phyloP scores from a whole-genome alignment of 2,888 invertebrate species.

The Thecophora atra region DNA sequence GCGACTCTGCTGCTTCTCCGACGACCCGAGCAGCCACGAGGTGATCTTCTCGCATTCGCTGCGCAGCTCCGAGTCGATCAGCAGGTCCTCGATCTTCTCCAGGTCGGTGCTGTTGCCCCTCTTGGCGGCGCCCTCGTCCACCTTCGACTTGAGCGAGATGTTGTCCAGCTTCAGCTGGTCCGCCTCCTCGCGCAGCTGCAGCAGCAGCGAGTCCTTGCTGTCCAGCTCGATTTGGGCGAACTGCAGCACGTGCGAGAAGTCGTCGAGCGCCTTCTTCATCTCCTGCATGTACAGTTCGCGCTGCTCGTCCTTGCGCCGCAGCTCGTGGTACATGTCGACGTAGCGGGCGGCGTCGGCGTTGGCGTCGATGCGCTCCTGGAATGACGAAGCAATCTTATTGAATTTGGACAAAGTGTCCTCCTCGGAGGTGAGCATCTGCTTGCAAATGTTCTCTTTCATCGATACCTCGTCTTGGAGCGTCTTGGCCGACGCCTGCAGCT shows the following conservation, averaged over 20 bases:
- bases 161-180: conserved; percentile 64
- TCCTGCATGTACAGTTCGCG: conserved; percentile 65
- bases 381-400: conserved; percentile 66
- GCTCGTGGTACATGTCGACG: conserved; percentile 62
- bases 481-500: conserved; percentile 58
- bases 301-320: conserved; percentile 63
- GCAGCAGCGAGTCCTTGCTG: conserved; percentile 61
- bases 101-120: conserved; percentile 59
- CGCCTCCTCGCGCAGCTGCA: conserved; percentile 61
- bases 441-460: conserved; percentile 63
- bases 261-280: conserved; percentile 65
- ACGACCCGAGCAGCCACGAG: conserved; percentile 57
- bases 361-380: conserved; percentile 65
- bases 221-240: conserved; percentile 64
- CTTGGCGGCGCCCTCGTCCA: conserved; percentile 52
- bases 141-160: conserved; percentile 62
- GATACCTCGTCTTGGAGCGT: conserved; percentile 64
- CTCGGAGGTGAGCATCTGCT: conserved; percentile 63
- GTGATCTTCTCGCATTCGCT: conserved; percentile 64
- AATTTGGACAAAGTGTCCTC: conserved; percentile 65
- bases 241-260: conserved; percentile 65
- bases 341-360: conserved; percentile 64
- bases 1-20: conserved; percentile 57
- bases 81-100: conserved; percentile 60
- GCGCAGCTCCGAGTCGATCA: conserved; percentile 60